Percentiles rank a stretch among this genome's conserved stretches.
phyloP scores from a whole-genome alignment of 2,888 invertebrate genomes.

The Drosophila neoperkinsi region DNA sequence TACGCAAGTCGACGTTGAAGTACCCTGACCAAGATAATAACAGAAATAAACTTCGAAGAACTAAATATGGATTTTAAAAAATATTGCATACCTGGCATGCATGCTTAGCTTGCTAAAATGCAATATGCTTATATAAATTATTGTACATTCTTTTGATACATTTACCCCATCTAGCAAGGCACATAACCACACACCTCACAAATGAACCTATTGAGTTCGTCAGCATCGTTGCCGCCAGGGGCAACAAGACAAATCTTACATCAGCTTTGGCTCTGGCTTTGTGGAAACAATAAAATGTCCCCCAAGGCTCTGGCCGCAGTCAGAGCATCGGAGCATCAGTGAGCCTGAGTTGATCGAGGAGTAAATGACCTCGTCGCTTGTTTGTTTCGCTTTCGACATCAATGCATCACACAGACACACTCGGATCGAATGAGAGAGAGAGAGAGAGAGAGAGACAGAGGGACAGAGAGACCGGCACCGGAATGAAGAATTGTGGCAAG shows the following conservation, averaged over 20 bases:
- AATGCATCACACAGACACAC: constrained; percentile 70
- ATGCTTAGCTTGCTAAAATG: background rate
- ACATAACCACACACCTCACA: constrained; percentile 64
- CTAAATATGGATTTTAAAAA: background rate
- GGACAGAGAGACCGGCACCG: constrained; percentile 13
- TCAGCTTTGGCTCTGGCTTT: constrained; percentile 58
- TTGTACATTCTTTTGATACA: constrained; percentile 25
- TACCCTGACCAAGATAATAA: constrained; percentile 26
- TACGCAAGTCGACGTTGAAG: constrained; percentile 2
- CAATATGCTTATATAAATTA: background rate
- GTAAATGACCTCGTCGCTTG: constrained; percentile 80
- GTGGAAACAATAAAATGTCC: constrained; percentile 84
- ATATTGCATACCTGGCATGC: background rate
- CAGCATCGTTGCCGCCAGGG: constrained; percentile 37
- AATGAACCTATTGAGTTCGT: constrained; percentile 37
- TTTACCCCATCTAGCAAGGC: constrained; percentile 19
- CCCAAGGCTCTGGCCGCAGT: constrained; percentile 70
- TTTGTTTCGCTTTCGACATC: constrained; percentile 82
- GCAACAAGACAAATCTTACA: constrained; percentile 77
- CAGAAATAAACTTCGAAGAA: background rate
- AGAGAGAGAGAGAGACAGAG: background rate
- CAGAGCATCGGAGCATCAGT: constrained; percentile 25
- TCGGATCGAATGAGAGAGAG: background rate
- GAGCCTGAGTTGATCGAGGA: constrained; percentile 56
- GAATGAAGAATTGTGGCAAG: constrained; percentile 42